phyloP scores from a whole-genome alignment of 2,797 vertebrate species.

The Betta splendens region DNA sequence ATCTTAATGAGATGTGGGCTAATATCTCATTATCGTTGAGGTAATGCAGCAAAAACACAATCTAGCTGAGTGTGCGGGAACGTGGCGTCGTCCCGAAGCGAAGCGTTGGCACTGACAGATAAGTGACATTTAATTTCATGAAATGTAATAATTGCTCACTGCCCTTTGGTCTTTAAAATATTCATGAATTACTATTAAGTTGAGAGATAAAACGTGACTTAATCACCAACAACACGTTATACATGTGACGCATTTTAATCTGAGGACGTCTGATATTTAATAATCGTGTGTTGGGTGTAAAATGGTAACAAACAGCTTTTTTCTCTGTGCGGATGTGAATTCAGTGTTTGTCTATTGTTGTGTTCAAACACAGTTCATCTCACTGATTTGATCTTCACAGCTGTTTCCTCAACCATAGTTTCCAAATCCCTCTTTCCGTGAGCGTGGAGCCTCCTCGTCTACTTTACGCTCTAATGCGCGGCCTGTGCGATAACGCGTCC shows the following conservation, averaged over 20 bases:
- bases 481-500: conserved; percentile 48
- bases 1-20: conserved; percentile 66
- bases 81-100: conserved; percentile 1
- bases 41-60: conserved; percentile 22
- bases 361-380: not conserved
- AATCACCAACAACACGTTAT: not conserved
- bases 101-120: conserved; percentile 6
- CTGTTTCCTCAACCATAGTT: conserved; percentile 6
- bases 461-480: conserved; percentile 47
- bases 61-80: conserved; percentile 32
- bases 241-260: not conserved
- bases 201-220: not conserved
- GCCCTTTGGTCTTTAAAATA: conserved; percentile 13
- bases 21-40: conserved; percentile 56
- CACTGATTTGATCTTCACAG: too few species aligned
- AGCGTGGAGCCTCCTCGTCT: conserved; percentile 21
- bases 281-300: conserved; percentile 7
- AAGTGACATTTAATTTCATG: conserved; percentile 18
- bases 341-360: conserved; percentile 13
- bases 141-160: conserved; percentile 9
- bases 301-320: too few species aligned
- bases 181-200: conserved; percentile 8
- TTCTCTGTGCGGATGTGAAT: too few species aligned
- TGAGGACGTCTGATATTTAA: not conserved
- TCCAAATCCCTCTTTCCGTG: conserved; percentile 19